Evolutionary conservation across 2,113 vertebrate genomes (phyloP).

Genomic region (Pogona vitticeps): DNA sequence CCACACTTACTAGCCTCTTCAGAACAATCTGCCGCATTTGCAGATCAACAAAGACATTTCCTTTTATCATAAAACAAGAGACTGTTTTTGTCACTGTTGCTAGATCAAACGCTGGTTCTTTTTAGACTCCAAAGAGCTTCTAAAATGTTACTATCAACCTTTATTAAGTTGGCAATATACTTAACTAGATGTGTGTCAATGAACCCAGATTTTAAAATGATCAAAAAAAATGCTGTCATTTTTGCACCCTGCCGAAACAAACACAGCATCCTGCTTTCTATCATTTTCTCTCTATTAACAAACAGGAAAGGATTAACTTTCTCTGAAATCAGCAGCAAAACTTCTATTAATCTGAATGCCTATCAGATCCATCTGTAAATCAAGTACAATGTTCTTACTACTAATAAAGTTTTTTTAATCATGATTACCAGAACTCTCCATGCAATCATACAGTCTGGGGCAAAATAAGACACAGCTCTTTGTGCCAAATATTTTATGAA

Average conservation of each 20-base stretch:
- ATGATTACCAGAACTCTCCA: background rate
- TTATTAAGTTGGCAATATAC: constrained; percentile 57
- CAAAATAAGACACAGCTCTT: background rate
- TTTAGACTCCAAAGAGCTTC: constrained; percentile 53
- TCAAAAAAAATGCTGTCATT: constrained; percentile 47
- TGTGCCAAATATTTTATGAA: background rate
- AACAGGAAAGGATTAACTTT: constrained; percentile 6
- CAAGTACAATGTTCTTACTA: background rate
- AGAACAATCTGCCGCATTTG: constrained; percentile 65
- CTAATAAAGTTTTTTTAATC: background rate
- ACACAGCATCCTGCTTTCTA: constrained; percentile 25
- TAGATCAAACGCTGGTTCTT: constrained; percentile 65
- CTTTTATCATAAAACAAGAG: constrained; percentile 62
- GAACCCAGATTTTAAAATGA: constrained; percentile 53
- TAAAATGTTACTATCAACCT: constrained; percentile 64
- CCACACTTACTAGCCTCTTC: constrained; percentile 67
- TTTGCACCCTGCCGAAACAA: constrained; percentile 40
- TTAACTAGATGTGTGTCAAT: constrained; percentile 43
- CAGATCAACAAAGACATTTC: constrained; percentile 62
- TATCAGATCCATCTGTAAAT: background rate
- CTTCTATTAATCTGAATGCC: background rate
- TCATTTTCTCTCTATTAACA: constrained; percentile 45
- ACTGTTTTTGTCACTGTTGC: constrained; percentile 63
- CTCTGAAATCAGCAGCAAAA: constrained; percentile 4
- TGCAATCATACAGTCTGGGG: background rate